These are phyloP conservation scores for Eremobia ochroleuca DNA, from an alignment of 2,888 invertebrate species.

Conservation along the genomic window DNA sequence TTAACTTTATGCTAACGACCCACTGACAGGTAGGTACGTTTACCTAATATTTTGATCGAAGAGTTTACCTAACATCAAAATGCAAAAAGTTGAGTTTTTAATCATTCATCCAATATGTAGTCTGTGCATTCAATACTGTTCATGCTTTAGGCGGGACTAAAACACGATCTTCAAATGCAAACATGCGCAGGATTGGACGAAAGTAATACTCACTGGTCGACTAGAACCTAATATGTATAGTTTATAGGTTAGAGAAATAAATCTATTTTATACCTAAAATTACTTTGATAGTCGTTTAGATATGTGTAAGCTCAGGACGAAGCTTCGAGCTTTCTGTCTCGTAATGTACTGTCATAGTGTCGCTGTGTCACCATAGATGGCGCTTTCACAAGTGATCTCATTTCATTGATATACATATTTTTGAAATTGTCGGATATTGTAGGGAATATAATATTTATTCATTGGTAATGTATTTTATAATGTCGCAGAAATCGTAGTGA, in stretches of 20 bases:
- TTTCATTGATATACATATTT: constrained; percentile 60
- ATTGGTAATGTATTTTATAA: constrained; percentile 47
- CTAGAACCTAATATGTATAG: constrained; percentile 79
- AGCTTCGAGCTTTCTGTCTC: constrained; percentile 78
- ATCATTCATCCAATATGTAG: constrained; percentile 9
- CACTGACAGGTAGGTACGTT: background rate
- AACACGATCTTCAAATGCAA: constrained; percentile 25
- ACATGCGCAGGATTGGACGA: constrained; percentile 59
- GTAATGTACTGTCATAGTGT: constrained; percentile 72
- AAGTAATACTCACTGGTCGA: constrained; percentile 78
- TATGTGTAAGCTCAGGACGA: constrained; percentile 74
- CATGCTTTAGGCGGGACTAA: constrained; percentile 22
- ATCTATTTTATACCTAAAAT: constrained; percentile 88
- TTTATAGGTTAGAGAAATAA: constrained; percentile 85
- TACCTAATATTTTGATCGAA: background rate
- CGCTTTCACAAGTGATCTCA: constrained; percentile 74
- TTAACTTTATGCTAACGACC: constrained; percentile 7
- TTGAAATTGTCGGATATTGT: constrained; percentile 60
- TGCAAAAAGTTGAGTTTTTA: background rate
- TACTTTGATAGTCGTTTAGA: constrained; percentile 73
- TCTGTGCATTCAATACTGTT: constrained; percentile 35
- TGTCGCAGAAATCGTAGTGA: constrained; percentile 59
- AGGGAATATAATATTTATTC: constrained; percentile 51
- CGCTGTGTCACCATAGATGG: constrained; percentile 75
- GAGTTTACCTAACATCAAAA: background rate